Conservation (phyloP, 2,797 vertebrate species). For the Gymnothorax reevesii region DNA sequence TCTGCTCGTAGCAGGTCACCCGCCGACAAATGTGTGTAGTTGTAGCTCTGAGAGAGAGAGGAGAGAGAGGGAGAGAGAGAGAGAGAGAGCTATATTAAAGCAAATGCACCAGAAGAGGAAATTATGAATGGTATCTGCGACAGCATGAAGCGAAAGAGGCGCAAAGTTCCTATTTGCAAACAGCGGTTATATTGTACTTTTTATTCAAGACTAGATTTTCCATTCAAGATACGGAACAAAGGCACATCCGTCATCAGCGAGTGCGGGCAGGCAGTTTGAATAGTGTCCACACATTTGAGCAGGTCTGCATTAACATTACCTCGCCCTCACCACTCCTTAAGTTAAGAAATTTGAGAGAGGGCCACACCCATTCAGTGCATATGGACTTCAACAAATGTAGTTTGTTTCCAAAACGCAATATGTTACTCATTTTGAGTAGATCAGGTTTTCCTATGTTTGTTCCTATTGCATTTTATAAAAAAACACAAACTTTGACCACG, state of each 20-base stretch:
- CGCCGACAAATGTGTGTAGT: constrained; percentile 92
- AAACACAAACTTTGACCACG: too few species aligned
- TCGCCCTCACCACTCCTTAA: neutral
- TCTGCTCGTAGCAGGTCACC: constrained; percentile 93
- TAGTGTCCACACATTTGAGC: neutral
- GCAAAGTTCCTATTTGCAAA: neutral
- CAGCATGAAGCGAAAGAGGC: neutral
- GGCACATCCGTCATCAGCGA: neutral
- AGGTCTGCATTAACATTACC: neutral
- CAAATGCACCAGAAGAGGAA: neutral
- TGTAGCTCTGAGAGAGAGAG: constrained; percentile 76
- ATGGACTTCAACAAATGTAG: neutral
- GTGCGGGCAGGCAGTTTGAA: neutral
- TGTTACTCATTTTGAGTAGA: too few species aligned
- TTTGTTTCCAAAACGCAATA: neutral
- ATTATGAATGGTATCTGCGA: neutral
- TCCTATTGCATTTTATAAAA: too few species aligned
- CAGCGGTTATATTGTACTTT: neutral
- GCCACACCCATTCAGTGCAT: neutral
- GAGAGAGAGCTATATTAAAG: neutral
- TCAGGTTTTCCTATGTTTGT: too few species aligned
- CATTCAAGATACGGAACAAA: neutral
- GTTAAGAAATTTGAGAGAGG: neutral
- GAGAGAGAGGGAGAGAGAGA: neutral
- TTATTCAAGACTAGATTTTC: neutral